Conservation (phyloP, 1,140 invertebrate species). For the Cotesia typhae region DNA sequence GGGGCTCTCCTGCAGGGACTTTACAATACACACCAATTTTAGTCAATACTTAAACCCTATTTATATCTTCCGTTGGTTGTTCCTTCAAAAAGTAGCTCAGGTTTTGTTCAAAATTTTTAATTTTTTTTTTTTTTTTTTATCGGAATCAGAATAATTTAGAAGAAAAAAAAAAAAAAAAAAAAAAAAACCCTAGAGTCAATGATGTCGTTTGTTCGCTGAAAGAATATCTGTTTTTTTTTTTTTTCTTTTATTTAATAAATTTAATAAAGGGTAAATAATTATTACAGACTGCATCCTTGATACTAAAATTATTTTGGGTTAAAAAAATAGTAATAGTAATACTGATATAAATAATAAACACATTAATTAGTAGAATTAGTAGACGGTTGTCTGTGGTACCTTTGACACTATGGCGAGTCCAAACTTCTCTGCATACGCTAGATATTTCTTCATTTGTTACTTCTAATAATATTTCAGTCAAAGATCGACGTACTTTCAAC, state of each 20-base stretch:
- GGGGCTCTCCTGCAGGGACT: conserved; percentile 69
- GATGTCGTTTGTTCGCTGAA: neutral
- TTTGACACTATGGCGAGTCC: conserved; percentile 72
- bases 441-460: conserved; percentile 91
- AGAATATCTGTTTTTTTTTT: neutral
- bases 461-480: conserved; percentile 93
- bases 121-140: too few relatives aligned
- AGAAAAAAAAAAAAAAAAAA: too few relatives aligned
- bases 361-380: conserved; percentile 49
- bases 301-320: neutral
- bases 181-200: neutral
- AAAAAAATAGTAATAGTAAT: neutral
- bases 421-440: conserved; percentile 80
- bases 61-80: conserved; percentile 28
- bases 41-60: too few relatives aligned
- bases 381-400: conserved; percentile 65
- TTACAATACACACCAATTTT: conserved; percentile 60
- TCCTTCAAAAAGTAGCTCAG: conserved; percentile 3
- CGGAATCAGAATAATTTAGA: too few relatives aligned
- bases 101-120: too few relatives aligned
- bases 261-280: neutral
- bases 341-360: neutral
- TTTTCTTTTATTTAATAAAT: conserved; percentile 30
- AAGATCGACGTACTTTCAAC: conserved; percentile 82
- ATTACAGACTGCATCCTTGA: too few relatives aligned